Evolutionary conservation across 2,113 vertebrate genomes (phyloP), one percentile per base, ranked within the genome.

Genomic region (Nerophis lumbriciformis): DNA sequence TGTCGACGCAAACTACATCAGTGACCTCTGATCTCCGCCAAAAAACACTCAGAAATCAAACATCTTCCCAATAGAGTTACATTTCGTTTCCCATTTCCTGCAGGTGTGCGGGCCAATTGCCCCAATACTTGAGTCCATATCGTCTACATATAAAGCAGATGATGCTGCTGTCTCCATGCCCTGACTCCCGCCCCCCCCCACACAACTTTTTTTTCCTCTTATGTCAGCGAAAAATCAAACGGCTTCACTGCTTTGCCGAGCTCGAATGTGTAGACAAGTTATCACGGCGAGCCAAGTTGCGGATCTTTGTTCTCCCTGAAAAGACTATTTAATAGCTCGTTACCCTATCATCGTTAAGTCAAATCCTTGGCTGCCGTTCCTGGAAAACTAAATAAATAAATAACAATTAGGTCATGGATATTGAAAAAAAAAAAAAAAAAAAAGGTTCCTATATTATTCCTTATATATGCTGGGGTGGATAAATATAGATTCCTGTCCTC

Each of bases 171-270:
- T 80, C 79, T 83, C 75, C 66, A 57, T 69, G 62, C 55, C 61
- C 72, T 45, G 55, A 69, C 69, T 68, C 60, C 44, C 72, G 57
- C 28, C 45, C 39, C 57, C 39, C 57, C 50, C 71, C 77, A 69
- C 28, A 1, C 57, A 15, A 67, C 72, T 73, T 87, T 87, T 49
- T 37, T 36, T 87, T 86, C 83, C 88, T 80, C 80, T 83, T 64
- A 79, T 75, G 84, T 89, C 88, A 90, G 87, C 85, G 48, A 77
- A 83, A 86, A 88, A 87, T 88, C 75, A 80, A 85, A 88, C 72
- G 80, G 69, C 58, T 48, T 50, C 75, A 53, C 78, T 60, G 69
- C 61, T 72, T 56, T 66, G 66, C 51, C 58, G 72, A 53, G 69
- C 64, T 59, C 67, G 71, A 81, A 79, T 75, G 65, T 42, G 37